phyloP scores from a whole-genome alignment of 2,797 vertebrate species.

The Micromesistius poutassou region DNA sequence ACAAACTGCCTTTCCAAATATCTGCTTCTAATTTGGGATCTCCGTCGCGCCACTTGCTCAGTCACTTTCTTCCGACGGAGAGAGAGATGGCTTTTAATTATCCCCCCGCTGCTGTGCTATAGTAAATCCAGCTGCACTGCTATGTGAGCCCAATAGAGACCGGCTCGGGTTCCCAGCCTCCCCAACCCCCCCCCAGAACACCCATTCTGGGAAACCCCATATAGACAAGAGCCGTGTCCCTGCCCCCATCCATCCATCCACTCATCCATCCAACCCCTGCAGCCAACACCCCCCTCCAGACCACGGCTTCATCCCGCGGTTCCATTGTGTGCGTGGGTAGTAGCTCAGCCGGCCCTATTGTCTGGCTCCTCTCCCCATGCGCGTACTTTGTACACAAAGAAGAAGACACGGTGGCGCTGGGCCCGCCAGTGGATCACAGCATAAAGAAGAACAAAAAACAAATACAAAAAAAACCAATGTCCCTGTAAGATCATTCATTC shows the following conservation, averaged over 20 bases:
- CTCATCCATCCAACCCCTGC: constrained; percentile 21
- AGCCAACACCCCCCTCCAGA: constrained; percentile 40
- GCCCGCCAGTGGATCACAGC: constrained; percentile 59
- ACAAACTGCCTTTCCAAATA: constrained; percentile 45
- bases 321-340: constrained; percentile 75
- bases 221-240: constrained; percentile 65
- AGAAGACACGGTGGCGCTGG: constrained; percentile 68
- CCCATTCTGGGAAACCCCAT: constrained; percentile 61
- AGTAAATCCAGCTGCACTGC: constrained; percentile 78
- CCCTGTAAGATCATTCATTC: constrained; percentile 72
- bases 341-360: constrained; percentile 75
- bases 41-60: constrained; percentile 61
- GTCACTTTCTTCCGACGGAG: constrained; percentile 66
- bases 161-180: constrained; percentile 71
- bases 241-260: constrained; percentile 56
- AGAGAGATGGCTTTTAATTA: constrained; percentile 67
- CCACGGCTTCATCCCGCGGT: constrained; percentile 68
- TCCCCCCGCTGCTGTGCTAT: constrained; percentile 73
- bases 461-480: constrained; percentile 38
- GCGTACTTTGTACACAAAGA: constrained; percentile 74
- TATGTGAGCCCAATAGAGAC: constrained; percentile 69
- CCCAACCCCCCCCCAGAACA: constrained; percentile 66
- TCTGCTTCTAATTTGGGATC: constrained; percentile 59
- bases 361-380: constrained; percentile 67
- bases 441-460: constrained; percentile 60